Percentiles rank a stretch among this genome's conserved stretches.
Conservation (phyloP, 2,888 invertebrate species). For the Xestia c-nigrum region DNA sequence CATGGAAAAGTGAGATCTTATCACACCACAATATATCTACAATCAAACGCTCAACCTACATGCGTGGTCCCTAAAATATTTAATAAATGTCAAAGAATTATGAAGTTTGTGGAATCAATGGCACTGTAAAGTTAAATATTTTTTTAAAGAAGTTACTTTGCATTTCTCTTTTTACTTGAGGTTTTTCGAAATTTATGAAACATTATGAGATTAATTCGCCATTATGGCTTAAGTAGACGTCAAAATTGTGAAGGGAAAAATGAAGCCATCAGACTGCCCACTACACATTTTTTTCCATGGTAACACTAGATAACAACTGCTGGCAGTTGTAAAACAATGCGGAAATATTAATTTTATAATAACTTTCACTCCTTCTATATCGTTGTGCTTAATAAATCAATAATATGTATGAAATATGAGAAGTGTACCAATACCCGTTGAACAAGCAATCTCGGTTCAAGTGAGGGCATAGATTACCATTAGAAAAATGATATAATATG, state of each 20-base stretch:
- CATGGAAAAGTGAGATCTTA: slow-evolving; percentile 38
- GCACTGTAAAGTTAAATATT: slow-evolving; percentile 37
- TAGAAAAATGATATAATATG: slow-evolving; percentile 83
- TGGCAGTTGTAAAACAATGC: slow-evolving; percentile 75
- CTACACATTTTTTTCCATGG: slow-evolving; percentile 52
- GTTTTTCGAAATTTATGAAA: slow-evolving; percentile 27
- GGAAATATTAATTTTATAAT: slow-evolving; percentile 55
- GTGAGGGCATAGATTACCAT: slow-evolving; percentile 80
- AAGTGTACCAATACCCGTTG: slow-evolving; percentile 47
- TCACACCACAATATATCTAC: background rate
- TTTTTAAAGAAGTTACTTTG: slow-evolving; percentile 24
- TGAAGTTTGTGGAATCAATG: slow-evolving; percentile 15
- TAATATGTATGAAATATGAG: slow-evolving; percentile 52
- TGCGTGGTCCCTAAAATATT: background rate
- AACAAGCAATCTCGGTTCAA: slow-evolving; percentile 74
- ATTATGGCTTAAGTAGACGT: slow-evolving; percentile 5
- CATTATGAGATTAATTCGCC: slow-evolving; percentile 21
- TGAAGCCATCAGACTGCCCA: slow-evolving; percentile 24
- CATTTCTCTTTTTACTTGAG: slow-evolving; percentile 46
- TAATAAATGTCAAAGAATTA: slow-evolving; percentile 24
- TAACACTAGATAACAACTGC: slow-evolving; percentile 73
- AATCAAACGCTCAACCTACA: background rate
- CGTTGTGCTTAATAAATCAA: slow-evolving; percentile 60
- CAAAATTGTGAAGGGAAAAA: background rate
- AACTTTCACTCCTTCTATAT: slow-evolving; percentile 43